Evolutionary conservation across 2,113 vertebrate genomes (phyloP).

Genomic region (Chloropsis hardwickii): DNA sequence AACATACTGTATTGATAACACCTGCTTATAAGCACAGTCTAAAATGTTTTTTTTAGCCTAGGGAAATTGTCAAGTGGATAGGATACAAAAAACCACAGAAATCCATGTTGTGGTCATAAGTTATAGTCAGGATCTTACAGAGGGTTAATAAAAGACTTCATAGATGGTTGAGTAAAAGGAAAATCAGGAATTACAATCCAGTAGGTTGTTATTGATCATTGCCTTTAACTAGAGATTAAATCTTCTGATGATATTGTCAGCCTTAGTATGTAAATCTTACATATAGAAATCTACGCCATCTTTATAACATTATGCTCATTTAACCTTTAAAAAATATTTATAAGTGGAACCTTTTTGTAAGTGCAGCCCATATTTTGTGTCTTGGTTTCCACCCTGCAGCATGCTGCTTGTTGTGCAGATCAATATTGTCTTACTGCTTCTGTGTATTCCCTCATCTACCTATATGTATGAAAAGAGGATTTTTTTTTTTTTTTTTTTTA

Average conservation of each 20-base stretch:
- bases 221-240: neutral
- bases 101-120: neutral
- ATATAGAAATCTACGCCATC: neutral
- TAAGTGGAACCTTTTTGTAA: neutral
- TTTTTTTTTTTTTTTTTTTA: neutral
- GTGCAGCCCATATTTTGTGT: neutral
- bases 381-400: neutral
- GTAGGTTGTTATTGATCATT: neutral
- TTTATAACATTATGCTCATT: neutral
- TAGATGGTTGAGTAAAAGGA: neutral
- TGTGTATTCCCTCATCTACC: neutral
- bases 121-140: neutral
- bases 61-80: neutral
- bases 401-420: neutral
- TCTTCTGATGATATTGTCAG: neutral
- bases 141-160: neutral
- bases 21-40: neutral
- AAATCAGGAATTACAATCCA: neutral
- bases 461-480: neutral
- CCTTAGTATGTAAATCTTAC: neutral
- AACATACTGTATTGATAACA: neutral
- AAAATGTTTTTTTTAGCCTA: neutral
- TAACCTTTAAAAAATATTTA: slow-evolving; percentile 14
- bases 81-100: neutral
- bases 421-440: neutral